Percentiles rank a stretch among this genome's conserved stretches.
These are phyloP conservation scores for Drosophila kambysellisi DNA, from an alignment of 2,888 invertebrate genomes.

Conservation along the genomic window DNA sequence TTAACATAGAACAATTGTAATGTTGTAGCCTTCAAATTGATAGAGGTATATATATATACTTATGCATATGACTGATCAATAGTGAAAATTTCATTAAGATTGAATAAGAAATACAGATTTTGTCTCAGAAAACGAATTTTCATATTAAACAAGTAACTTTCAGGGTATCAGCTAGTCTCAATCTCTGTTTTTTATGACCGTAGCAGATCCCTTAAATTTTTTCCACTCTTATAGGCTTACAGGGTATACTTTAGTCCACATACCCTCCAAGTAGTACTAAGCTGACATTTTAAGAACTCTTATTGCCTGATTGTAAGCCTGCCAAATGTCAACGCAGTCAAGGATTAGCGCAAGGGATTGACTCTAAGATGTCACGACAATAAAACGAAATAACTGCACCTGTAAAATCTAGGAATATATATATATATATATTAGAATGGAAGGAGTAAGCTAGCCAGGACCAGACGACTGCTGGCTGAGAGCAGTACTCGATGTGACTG, in stretches of 20 bases:
- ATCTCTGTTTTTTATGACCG: too few relatives aligned
- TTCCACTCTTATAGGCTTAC: neutral
- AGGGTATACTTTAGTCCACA: slow-evolving; percentile 6
- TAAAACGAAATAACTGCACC: slow-evolving; percentile 49
- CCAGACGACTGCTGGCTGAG: slow-evolving; percentile 27
- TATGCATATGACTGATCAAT: neutral
- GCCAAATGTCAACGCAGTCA: slow-evolving; percentile 63
- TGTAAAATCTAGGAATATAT: slow-evolving; percentile 4
- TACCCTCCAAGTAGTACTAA: neutral
- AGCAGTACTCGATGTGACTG: slow-evolving; percentile 30
- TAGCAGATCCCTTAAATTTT: neutral
- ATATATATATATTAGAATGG: neutral
- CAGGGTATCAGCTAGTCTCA: neutral
- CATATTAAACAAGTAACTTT: neutral
- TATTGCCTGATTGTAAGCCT: slow-evolving; percentile 3
- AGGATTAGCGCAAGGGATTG: slow-evolving; percentile 76
- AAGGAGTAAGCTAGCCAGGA: slow-evolving; percentile 29
- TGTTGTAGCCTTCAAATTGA: neutral
- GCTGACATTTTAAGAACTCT: slow-evolving; percentile 19
- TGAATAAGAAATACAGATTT: neutral
- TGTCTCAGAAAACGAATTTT: neutral
- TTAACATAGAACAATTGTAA: neutral
- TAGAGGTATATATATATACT: neutral
- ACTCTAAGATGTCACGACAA: slow-evolving; percentile 69
- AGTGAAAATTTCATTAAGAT: too few relatives aligned